Percentiles rank a stretch among this genome's conserved stretches.
These are phyloP conservation scores for Caenorhabditis sp. DNA, from an alignment of 2,888 invertebrate genomes.

Conservation along the genomic window DNA sequence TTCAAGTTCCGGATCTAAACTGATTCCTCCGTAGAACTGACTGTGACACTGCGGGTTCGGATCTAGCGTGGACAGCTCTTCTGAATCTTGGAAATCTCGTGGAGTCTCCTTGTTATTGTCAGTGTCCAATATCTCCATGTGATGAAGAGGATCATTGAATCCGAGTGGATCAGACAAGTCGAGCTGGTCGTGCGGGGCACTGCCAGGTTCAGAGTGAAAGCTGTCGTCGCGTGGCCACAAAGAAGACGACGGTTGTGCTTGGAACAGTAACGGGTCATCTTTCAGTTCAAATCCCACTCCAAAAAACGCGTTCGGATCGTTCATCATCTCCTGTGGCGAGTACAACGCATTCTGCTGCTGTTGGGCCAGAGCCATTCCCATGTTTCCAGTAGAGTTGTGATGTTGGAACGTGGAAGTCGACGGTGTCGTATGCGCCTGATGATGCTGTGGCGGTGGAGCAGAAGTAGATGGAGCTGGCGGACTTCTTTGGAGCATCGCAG, in stretches of 20 bases:
- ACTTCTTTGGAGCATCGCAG: conserved; percentile 37
- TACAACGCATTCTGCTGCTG: conserved; percentile 16
- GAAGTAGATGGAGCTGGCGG: conserved; percentile 21
- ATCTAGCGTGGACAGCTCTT: conserved; percentile 15
- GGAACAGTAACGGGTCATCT: conserved; percentile 26
- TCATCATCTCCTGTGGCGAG: conserved; percentile 32
- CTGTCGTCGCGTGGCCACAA: conserved; percentile 42
- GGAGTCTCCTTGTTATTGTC: conserved; percentile 2
- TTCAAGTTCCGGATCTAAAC: conserved; percentile 24
- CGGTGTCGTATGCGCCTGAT: not conserved
- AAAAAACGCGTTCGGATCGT: conserved; percentile 32
- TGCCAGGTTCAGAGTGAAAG: conserved; percentile 18
- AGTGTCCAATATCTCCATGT: not conserved
- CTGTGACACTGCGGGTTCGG: conserved; percentile 7
- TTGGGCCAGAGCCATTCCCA: not conserved
- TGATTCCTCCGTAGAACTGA: conserved; percentile 19
- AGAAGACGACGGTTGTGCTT: not conserved
- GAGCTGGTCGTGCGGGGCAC: conserved; percentile 19
- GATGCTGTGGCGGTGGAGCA: not conserved
- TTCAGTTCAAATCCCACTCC: conserved; percentile 26
- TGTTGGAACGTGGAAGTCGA: conserved; percentile 18
- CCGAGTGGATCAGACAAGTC: conserved; percentile 30
- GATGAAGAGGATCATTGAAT: conserved; percentile 22
- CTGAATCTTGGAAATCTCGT: conserved; percentile 1
- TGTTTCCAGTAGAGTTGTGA: conserved; percentile 23